Conservation (phyloP, 2,888 invertebrate genomes). For the Patella pellucida region DNA sequence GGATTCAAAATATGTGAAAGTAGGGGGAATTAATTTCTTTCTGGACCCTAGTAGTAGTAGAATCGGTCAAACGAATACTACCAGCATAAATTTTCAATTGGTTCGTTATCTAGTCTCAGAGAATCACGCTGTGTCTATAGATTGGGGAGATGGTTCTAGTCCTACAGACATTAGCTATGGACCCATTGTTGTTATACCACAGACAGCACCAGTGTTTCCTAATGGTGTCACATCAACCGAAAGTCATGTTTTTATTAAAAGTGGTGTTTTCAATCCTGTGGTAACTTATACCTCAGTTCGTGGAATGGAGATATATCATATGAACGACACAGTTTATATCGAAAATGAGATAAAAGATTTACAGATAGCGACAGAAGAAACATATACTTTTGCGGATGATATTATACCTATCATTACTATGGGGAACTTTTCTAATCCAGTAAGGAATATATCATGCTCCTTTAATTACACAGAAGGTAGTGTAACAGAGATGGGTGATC, state of each 20-base stretch:
- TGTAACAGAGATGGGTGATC: background rate
- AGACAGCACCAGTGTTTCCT: background rate
- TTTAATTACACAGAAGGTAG: background rate
- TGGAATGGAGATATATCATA: background rate
- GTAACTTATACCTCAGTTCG: background rate
- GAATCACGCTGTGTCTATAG: background rate
- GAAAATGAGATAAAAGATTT: background rate
- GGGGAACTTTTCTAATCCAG: background rate
- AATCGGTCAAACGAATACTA: background rate
- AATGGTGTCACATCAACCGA: background rate
- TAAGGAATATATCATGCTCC: background rate
- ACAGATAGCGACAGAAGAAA: background rate
- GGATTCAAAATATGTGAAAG: background rate
- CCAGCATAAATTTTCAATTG: background rate
- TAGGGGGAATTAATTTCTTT: background rate
- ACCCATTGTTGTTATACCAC: background rate
- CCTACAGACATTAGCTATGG: background rate
- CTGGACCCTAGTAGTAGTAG: background rate
- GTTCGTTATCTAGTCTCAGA: background rate
- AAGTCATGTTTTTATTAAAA: background rate
- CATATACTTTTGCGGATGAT: background rate
- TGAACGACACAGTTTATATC: background rate
- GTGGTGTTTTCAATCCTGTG: background rate
- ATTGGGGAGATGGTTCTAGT: background rate
- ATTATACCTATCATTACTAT: background rate